Evolutionary conservation across 2,113 vertebrate species (phyloP), one percentile per base, ranked within the genome.

Genomic region (Acanthisitta chloris): DNA sequence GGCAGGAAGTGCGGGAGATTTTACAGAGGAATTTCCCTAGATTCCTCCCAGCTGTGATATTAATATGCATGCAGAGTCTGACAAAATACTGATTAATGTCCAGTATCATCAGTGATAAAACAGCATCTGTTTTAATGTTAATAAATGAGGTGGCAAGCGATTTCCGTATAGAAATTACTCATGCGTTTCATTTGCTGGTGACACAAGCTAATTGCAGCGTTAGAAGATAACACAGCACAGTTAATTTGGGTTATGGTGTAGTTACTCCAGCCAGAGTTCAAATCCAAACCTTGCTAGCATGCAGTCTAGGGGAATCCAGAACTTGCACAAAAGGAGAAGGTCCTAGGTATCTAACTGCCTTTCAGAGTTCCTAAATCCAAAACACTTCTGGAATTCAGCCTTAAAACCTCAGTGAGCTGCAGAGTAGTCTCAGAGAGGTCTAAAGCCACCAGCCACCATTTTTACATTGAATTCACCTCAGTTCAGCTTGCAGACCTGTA

Each of bases 61-160:
- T 97, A 96, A 97, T 96, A 96, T 96, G 95, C 86, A 64, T 87
- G 77, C 88, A 74, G 69, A 94, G 92, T 46, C 92, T 97, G 95
- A 96, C 94, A 95, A 95, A 97, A 95, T 91, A 91, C 95, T 96
- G 95, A 97, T 97, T 97, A 96, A 97, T 97, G 97, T 97, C 97
- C 96, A 96, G 93, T 96, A 97, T 97, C 97, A 95, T 88, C 90
- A 95, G 93, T 96, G 94, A 97, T 97, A 97, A 97, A 96, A 96
- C 67, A 96, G 96, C 97, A 97, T 96, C 96, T 97, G 97, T 92
- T 97, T 96, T 97, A 97, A 96, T 90, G 80, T 90, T 97, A 97
- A 96, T 97, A 96, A 97, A 97, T 96, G 94, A 96, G 92, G 82
- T 97, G 94, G 92, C 94, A 96, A 96, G 96, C 95, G 96, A 93